Base-by-base conservation (phyloP, 2,888 invertebrate genomes). In the Hemistola chrysoprasaria region DNA sequence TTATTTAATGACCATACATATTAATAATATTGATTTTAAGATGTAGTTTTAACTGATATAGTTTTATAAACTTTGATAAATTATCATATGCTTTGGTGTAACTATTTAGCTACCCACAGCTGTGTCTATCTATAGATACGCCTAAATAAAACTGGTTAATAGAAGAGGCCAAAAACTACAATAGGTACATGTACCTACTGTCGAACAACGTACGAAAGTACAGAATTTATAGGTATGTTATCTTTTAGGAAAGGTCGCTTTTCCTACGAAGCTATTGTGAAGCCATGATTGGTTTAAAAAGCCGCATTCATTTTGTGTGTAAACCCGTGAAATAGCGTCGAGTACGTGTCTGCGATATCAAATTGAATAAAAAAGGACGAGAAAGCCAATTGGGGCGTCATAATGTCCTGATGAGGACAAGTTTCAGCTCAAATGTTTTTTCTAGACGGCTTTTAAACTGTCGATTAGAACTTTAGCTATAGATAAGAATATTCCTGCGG, bases 271-370 rank as follows among this genome's bases (percentile, higher is more conserved):
- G 26, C 30, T 25, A 30, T 38, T 43, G 34, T 44, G 20, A 11
- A 11, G 30, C 30, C 34, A 6, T 44, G 43, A 44, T 44, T 44
- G 43, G 38, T 39, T 44, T 44, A 35, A 44, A 37, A 37, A 26
- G 38, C 38, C 43, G 34, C 38, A 29, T 44, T 44, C 34, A 39
- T 44, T 38, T 38, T 39, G 43, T 44, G 25, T 34, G 26, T 21
- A 38, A 43, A 43, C 25, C 29, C 38, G 38, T 44, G 38, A 39
- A 44, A 44, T 44, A 44, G 34, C 38, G 41, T 35, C 22, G 34
- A 38, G 22, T 22, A 30, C 25, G 43, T 34, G 33, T 16, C 16
- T 24, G 24, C 9, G 8, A 29, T 36, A 33, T 25, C 20, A 26
- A 31, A 44, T 44, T 34, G 29, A 23, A 30, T 39, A 27, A 43